phyloP scores from a whole-genome alignment of 1,140 invertebrate genomes.

The Drosophila pectinifera region DNA sequence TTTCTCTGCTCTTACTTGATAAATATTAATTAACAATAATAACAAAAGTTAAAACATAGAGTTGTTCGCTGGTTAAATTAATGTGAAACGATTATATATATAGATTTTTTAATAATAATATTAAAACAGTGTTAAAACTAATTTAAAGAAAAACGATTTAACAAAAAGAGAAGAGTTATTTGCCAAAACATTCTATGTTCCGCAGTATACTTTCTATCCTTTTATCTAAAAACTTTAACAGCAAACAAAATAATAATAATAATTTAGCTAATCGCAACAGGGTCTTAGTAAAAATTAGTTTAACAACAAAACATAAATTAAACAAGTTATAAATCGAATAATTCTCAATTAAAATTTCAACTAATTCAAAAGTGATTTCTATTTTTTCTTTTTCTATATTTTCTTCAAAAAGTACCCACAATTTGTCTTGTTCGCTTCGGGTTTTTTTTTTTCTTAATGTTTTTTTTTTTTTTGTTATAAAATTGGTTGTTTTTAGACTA shows the following conservation, averaged over 20 bases:
- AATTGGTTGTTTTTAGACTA: slow-evolving; percentile 46
- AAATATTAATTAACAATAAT: slow-evolving; percentile 80
- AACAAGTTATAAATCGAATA: slow-evolving; percentile 45
- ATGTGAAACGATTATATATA: slow-evolving; percentile 42
- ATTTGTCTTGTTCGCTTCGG: slow-evolving; percentile 61
- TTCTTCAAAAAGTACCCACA: slow-evolving; percentile 29
- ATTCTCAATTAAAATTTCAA: slow-evolving; percentile 60
- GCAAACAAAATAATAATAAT: slow-evolving; percentile 69
- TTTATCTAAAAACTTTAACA: slow-evolving; percentile 76
- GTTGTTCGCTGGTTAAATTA: slow-evolving; percentile 67
- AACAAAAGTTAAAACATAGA: slow-evolving; percentile 73
- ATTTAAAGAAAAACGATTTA: slow-evolving; percentile 71
- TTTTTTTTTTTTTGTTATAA: slow-evolving; percentile 5
- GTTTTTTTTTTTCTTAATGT: slow-evolving; percentile 2
- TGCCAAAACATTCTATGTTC: slow-evolving; percentile 64
- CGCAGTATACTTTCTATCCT: slow-evolving; percentile 14
- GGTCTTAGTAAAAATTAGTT: slow-evolving; percentile 71
- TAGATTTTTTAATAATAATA: slow-evolving; percentile 51
- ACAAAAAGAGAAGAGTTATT: slow-evolving; percentile 55
- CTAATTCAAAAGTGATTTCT: slow-evolving; percentile 44
- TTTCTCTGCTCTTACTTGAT: slow-evolving; percentile 43
- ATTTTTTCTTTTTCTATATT: slow-evolving; percentile 15
- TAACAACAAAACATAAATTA: slow-evolving; percentile 68
- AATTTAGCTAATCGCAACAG: slow-evolving; percentile 76
- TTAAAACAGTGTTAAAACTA: slow-evolving; percentile 55